A percentile compares a stretch with the other conserved stretches of the same genome.
These are phyloP conservation scores for Pachypsylla venusta DNA, from an alignment of 1,140 invertebrate species.

Conservation along the genomic window DNA sequence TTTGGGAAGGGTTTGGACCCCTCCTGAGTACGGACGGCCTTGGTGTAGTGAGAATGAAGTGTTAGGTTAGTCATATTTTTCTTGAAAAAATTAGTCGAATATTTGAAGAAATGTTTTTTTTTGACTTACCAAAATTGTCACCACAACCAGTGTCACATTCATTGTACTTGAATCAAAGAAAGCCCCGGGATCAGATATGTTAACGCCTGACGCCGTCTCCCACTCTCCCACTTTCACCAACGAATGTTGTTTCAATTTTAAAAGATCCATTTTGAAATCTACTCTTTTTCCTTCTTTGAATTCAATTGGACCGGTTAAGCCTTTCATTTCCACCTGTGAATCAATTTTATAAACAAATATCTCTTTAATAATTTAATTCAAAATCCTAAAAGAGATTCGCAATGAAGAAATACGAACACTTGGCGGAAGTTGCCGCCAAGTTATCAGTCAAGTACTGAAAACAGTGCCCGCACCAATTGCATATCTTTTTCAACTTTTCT, in stretches of 20 bases:
- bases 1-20: too few relatives aligned
- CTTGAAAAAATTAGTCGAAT: too few relatives aligned
- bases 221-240: conserved; percentile 53
- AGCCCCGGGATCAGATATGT: conserved; percentile 40
- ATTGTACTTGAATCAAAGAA: conserved; percentile 41
- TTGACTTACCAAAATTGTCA: conserved; percentile 49
- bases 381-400: neutral
- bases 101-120: too few relatives aligned
- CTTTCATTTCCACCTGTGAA: conserved; percentile 52
- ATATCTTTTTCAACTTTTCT: too few relatives aligned
- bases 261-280: conserved; percentile 57
- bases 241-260: conserved; percentile 55
- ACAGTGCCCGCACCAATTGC: too few relatives aligned
- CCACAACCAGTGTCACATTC: conserved; percentile 48
- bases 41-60: too few relatives aligned
- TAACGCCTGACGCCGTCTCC: conserved; percentile 38
- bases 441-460: too few relatives aligned
- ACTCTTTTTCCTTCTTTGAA: conserved; percentile 60
- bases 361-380: neutral
- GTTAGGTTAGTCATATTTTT: too few relatives aligned
- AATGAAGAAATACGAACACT: too few relatives aligned
- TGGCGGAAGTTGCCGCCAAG: neutral
- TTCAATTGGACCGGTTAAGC: conserved; percentile 57
- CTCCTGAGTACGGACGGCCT: too few relatives aligned
- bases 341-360: neutral